Conservation (phyloP, 2,888 invertebrate species). For the Argynnis bischoffii region DNA sequence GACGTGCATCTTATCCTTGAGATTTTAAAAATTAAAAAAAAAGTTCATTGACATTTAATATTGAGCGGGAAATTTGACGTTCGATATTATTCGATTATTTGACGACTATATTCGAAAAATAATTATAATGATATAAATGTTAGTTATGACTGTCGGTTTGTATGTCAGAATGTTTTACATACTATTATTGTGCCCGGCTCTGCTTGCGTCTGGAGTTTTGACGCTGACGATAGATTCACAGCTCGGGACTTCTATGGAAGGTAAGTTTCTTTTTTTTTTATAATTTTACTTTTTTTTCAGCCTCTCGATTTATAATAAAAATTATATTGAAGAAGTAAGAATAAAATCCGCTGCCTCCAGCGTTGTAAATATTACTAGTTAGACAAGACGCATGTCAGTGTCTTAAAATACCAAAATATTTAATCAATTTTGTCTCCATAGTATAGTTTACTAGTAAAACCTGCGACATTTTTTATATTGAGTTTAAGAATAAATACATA, state of each 20-base stretch:
- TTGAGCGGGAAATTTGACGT: constrained; percentile 46
- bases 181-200: constrained; percentile 66
- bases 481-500: no score
- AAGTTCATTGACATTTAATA: constrained; percentile 41
- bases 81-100: constrained; percentile 23
- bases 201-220: constrained; percentile 66
- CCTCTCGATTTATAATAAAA: no score
- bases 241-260: constrained; percentile 75
- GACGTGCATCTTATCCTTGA: constrained; percentile 60
- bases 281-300: not conserved
- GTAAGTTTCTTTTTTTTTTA: constrained; percentile 49
- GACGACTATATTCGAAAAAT: not conserved
- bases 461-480: no score
- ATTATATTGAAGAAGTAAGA: no score
- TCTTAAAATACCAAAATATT: no score
- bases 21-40: constrained; percentile 38
- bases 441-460: no score
- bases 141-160: constrained; percentile 43
- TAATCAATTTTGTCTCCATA: no score
- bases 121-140: constrained; percentile 25
- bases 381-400: no score
- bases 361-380: no score
- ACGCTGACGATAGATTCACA: constrained; percentile 74
- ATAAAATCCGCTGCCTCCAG: no score
- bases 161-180: constrained; percentile 65